Evolutionary conservation across 2,888 invertebrate species (phyloP).

Genomic region (Diplazon laetatorius): DNA sequence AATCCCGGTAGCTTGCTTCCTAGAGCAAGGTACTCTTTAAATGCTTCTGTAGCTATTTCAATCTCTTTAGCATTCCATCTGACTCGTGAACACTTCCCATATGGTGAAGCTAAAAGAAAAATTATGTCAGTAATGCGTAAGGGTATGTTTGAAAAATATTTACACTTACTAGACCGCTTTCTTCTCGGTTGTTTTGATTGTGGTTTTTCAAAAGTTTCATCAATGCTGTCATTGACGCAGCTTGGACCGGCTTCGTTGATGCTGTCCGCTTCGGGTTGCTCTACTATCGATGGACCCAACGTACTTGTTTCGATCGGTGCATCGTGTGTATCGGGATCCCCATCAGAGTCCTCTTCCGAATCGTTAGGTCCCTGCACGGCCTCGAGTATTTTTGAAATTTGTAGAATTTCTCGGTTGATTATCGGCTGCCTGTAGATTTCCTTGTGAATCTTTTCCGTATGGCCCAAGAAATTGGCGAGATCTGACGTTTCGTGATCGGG

Average conservation of each 20-base stretch:
- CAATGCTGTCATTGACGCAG: neutral
- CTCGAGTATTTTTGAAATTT: constrained; percentile 64
- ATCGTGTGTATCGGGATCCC: neutral
- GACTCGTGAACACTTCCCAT: too few species aligned
- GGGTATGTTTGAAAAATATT: neutral
- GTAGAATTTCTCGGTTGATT: constrained; percentile 60
- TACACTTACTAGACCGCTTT: constrained; percentile 39
- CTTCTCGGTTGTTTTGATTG: neutral
- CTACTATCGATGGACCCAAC: too few species aligned
- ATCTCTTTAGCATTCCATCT: too few species aligned
- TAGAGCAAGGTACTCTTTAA: constrained; percentile 12
- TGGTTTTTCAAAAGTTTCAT: constrained; percentile 1
- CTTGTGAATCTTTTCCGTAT: constrained; percentile 68
- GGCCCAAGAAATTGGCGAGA: constrained; percentile 67
- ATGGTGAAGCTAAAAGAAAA: constrained; percentile 50
- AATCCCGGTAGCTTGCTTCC: constrained; percentile 30
- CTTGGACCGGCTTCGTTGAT: neutral
- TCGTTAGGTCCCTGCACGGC: constrained; percentile 56
- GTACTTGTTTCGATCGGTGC: too few species aligned
- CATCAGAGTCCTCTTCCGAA: neutral
- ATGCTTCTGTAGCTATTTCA: too few species aligned
- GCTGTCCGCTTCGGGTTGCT: too few species aligned
- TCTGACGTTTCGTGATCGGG: constrained; percentile 30
- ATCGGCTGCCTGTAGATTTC: constrained; percentile 67
- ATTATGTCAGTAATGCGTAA: neutral